A percentile compares a stretch with the other conserved stretches of the same genome.
Conservation (phyloP, 1,140 invertebrate genomes). For the Zaprionus capensis region DNA sequence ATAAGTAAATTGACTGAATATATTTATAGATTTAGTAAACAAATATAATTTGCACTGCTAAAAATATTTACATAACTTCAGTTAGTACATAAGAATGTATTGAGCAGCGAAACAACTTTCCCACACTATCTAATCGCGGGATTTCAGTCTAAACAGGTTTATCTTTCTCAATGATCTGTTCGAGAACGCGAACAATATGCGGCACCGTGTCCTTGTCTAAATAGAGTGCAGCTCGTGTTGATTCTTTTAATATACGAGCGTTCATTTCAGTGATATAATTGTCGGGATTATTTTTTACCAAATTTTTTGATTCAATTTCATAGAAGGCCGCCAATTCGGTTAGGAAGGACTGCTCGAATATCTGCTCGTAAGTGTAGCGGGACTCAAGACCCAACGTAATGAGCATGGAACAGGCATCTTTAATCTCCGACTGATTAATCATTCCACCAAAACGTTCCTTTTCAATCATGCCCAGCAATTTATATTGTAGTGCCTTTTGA, state of each 20-base stretch:
- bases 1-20: not conserved
- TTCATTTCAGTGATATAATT: constrained; percentile 8
- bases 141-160: constrained; percentile 4
- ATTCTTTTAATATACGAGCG: not conserved
- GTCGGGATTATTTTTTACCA: not conserved
- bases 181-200: not conserved
- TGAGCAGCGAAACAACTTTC: not conserved
- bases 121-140: not conserved
- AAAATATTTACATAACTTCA: not conserved
- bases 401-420: constrained; percentile 2
- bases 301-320: not conserved
- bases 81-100: not conserved
- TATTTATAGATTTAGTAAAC: not conserved
- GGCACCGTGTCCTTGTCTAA: not conserved
- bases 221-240: not conserved
- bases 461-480: not conserved
- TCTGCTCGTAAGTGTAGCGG: constrained; percentile 9
- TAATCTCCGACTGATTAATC: not conserved
- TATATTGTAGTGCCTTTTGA: not conserved
- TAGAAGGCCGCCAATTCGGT: not conserved
- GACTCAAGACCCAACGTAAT: not conserved
- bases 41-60: not conserved
- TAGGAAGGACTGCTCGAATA: not conserved
- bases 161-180: constrained; percentile 1
- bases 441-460: not conserved